phyloP scores from a whole-genome alignment of 2,113 vertebrate species.

The Electrona antarctica region DNA sequence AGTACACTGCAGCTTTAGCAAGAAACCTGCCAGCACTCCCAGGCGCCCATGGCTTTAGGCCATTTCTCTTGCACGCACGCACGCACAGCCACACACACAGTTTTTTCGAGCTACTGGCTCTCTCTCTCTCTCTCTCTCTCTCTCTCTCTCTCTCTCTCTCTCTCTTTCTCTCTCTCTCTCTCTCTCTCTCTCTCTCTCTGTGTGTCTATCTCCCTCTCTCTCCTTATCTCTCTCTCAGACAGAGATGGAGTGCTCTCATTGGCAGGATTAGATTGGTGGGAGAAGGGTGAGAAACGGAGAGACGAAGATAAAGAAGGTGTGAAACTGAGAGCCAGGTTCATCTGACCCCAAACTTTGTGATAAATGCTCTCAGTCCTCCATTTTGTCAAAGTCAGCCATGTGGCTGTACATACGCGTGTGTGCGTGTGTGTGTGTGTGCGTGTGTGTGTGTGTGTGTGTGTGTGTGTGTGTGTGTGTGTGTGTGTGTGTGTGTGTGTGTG shows the following conservation, averaged over 20 bases:
- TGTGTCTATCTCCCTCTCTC: background rate
- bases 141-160: background rate
- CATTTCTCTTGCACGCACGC: background rate
- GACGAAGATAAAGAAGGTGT: background rate
- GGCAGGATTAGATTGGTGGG: too few species aligned
- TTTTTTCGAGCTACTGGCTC: too few species aligned
- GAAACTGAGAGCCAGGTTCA: background rate
- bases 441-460: background rate
- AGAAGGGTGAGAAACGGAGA: background rate
- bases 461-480: background rate
- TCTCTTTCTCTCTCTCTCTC: background rate
- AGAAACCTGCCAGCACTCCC: too few species aligned
- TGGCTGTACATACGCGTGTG: background rate
- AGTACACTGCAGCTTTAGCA: too few species aligned
- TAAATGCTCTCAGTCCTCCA: background rate
- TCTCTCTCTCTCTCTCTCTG: background rate
- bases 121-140: background rate
- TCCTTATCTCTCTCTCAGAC: background rate
- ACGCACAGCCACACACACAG: slow-evolving; percentile 15
- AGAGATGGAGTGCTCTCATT: too few species aligned
- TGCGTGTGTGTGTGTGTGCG: background rate
- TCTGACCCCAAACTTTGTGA: background rate
- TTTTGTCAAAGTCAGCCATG: background rate
- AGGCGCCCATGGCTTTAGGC: too few species aligned
- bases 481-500: too few species aligned